These are phyloP conservation scores for Erpornis zantholeuca DNA, from an alignment of 2,113 vertebrate species.

Conservation along the genomic window DNA sequence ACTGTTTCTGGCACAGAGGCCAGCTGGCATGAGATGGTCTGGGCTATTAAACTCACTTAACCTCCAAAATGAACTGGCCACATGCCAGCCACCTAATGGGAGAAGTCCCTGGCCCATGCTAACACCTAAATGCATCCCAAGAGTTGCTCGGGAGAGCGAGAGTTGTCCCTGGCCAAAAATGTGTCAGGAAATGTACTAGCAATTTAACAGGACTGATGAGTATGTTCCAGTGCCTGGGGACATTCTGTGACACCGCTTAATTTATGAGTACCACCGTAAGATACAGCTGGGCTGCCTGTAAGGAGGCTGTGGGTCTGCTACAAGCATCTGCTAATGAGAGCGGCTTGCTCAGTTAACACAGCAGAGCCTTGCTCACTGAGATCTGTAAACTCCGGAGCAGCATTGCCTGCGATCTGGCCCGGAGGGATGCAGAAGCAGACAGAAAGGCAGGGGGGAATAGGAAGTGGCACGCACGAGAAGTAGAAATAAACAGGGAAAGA, in stretches of 20 bases:
- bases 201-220: conserved; percentile 25
- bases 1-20: conserved; percentile 4
- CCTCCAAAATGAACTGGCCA: conserved; percentile 37
- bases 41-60: conserved; percentile 49
- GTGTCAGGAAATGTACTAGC: conserved; percentile 30
- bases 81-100: conserved; percentile 7
- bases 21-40: conserved; percentile 20
- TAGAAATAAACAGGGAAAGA: neutral
- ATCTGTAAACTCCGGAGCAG: neutral
- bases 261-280: neutral
- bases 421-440: neutral
- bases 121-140: conserved; percentile 12
- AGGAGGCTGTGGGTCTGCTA: neutral
- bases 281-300: neutral
- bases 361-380: neutral
- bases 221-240: conserved; percentile 38
- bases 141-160: fast-evolving
- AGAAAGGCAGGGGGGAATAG: neutral
- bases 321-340: neutral
- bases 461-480: neutral
- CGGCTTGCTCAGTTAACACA: neutral
- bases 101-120: conserved; percentile 25
- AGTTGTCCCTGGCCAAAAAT: conserved; percentile 14
- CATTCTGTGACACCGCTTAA: conserved; percentile 34
- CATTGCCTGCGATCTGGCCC: neutral